A percentile compares a stretch with the other conserved stretches of the same genome.
Conservation (phyloP, 1,140 invertebrate species). For the Drosophila persimilis region DNA sequence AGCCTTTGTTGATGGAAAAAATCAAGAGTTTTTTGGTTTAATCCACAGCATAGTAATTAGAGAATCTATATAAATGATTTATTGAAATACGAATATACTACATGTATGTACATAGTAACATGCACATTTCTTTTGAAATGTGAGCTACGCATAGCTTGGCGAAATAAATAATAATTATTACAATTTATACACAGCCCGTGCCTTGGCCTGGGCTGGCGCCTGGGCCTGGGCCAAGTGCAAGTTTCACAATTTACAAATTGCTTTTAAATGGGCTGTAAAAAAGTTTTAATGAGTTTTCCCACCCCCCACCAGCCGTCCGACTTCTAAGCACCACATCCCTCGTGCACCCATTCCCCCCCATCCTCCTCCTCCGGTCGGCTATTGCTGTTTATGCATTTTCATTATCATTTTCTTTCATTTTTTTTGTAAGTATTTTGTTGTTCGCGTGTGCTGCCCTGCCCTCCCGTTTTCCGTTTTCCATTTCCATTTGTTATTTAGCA, state of each 20-base stretch:
- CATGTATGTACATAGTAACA: too few relatives aligned
- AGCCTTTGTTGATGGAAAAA: too few relatives aligned
- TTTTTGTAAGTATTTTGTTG: slow-evolving; percentile 5
- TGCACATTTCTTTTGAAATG: too few relatives aligned
- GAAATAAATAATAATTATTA: slow-evolving; percentile 66
- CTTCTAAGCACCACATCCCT: slow-evolving; percentile 30
- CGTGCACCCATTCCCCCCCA: slow-evolving; percentile 3
- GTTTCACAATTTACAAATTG: slow-evolving; percentile 79
- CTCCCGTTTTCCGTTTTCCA: slow-evolving; percentile 52
- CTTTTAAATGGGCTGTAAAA: slow-evolving; percentile 82
- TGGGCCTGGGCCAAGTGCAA: slow-evolving; percentile 38
- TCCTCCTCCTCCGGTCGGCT: slow-evolving; percentile 3
- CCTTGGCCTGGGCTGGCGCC: not conserved
- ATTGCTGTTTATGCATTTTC: slow-evolving; percentile 70
- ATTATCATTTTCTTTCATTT: slow-evolving; percentile 73
- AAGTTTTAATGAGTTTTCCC: slow-evolving; percentile 82
- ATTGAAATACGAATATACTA: too few relatives aligned
- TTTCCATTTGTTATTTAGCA: slow-evolving; percentile 68
- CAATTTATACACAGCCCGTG: slow-evolving; percentile 36
- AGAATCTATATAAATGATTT: not conserved
- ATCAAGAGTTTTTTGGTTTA: too few relatives aligned
- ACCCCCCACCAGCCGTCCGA: slow-evolving; percentile 31
- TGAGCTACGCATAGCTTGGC: too few relatives aligned
- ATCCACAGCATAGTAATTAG: too few relatives aligned
- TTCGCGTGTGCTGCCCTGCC: slow-evolving; percentile 19